Evolutionary conservation across 2,888 invertebrate genomes (phyloP), one percentile per base, ranked within the genome.

Genomic region (Polydrusus pterygomalis): DNA sequence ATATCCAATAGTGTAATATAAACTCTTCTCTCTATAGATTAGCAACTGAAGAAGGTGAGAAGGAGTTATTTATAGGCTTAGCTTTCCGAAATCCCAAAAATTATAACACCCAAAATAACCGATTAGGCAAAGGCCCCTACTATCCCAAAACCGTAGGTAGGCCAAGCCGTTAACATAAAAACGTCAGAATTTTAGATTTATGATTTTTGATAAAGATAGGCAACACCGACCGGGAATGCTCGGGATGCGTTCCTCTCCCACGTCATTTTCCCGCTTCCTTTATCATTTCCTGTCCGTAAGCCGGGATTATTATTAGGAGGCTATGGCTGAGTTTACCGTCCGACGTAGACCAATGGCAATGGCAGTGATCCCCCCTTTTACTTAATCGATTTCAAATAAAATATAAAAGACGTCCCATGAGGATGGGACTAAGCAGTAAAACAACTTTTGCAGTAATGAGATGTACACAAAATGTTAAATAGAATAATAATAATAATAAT

Each of bases 241-340:
- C 56, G 45, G 68, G 68, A 63, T 65, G 74, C 64, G 67, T 71
- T 63, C 15, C 64, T 62, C 77, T 73, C 71, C 77, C 71, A 77
- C 79, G 81, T 81, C 80, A 82, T 81, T 79, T 79, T 74, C 77
- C 69, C 73, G 79, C 72, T 77, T 77, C 75, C 78, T 76, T 79
- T 79, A 79, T 79, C 78, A 76, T 71, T 78, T 77, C 74, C 74
- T 74, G 74, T 77, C 78, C 78, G 78, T 73, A 74, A 72, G 72
- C 70, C 74, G 43, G 78, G 77, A 70, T 79, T 73, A 69, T 47
- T 47, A 47, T 47, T 47, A 47, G 47, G 17, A 47, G 17, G 17
- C 47, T 47, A 47, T 1, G 47, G 17, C 15, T 17, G 9, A 8
- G 47, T 2, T 34, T 34, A 34, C 8, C 34, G 34, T 34, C 8